A percentile compares a stretch with the other conserved stretches of the same genome.
Evolutionary conservation across 1,140 invertebrate species (phyloP).

Genomic region (Hesperophylax magnus): DNA sequence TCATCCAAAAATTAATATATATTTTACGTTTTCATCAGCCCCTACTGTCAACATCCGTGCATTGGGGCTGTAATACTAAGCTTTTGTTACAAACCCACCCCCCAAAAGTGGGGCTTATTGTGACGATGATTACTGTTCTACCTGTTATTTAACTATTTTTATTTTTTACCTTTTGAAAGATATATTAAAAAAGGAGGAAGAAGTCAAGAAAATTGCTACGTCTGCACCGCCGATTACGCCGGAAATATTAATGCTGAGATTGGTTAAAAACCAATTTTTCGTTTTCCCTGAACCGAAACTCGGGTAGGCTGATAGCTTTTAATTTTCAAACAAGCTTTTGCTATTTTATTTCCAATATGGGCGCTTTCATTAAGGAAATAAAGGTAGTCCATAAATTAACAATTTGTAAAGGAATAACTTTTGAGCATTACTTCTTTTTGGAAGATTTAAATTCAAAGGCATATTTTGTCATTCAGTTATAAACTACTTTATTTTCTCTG

Average conservation of each 20-base stretch:
- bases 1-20: not conserved
- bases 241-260: conserved; percentile 53
- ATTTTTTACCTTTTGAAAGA: conserved; percentile 42
- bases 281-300: conserved; percentile 8
- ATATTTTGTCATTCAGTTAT: no score
- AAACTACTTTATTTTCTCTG: no score
- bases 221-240: conserved; percentile 34
- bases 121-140: conserved; percentile 57
- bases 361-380: no score
- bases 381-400: no score
- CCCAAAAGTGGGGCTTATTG: conserved; percentile 42
- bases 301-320: not conserved
- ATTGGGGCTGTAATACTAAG: conserved; percentile 46
- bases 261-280: conserved; percentile 55
- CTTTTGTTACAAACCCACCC: conserved; percentile 49
- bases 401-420: no score
- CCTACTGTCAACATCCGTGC: conserved; percentile 38
- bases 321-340: no score
- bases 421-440: no score
- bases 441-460: no score
- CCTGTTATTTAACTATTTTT: conserved; percentile 55
- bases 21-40: conserved; percentile 20
- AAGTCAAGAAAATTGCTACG: conserved; percentile 55
- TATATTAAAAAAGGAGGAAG: conserved; percentile 54
- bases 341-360: no score